Conservation (phyloP, 2,113 vertebrate species). For the Sebastes fasciatus region DNA sequence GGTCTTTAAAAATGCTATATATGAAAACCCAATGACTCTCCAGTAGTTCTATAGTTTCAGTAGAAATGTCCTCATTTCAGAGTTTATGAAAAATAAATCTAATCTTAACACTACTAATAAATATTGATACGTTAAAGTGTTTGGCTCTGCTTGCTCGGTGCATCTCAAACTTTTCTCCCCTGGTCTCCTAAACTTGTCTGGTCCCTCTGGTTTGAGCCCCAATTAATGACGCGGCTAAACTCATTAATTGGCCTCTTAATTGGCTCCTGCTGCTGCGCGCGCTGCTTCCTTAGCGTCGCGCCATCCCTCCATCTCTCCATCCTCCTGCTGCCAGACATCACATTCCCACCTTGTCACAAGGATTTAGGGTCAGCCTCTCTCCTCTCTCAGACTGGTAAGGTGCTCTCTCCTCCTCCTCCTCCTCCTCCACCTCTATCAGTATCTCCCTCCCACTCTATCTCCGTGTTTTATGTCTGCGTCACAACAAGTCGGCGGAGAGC, state of each 20-base stretch:
- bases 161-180: constrained; percentile 60
- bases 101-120: no score
- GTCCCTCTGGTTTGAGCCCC: constrained; percentile 45
- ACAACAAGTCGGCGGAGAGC: constrained; percentile 86
- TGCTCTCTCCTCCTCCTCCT: constrained; percentile 58
- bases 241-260: constrained; percentile 81
- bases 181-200: constrained; percentile 45
- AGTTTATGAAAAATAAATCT: no score
- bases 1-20: no score
- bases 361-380: constrained; percentile 72
- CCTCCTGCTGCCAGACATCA: constrained; percentile 49
- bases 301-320: background rate
- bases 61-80: no score
- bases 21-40: no score
- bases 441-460: constrained; percentile 74
- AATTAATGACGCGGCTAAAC: constrained; percentile 78
- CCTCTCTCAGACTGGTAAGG: constrained; percentile 67
- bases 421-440: constrained; percentile 68
- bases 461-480: constrained; percentile 90
- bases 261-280: constrained; percentile 48
- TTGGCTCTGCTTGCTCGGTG: background rate
- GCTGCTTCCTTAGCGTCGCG: constrained; percentile 28
- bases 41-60: no score
- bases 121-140: background rate
- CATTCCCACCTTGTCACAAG: constrained; percentile 59